These are phyloP conservation scores for Gyrodactylus bullatarudis DNA, from an alignment of 1,140 invertebrate species.

Conservation along the genomic window DNA sequence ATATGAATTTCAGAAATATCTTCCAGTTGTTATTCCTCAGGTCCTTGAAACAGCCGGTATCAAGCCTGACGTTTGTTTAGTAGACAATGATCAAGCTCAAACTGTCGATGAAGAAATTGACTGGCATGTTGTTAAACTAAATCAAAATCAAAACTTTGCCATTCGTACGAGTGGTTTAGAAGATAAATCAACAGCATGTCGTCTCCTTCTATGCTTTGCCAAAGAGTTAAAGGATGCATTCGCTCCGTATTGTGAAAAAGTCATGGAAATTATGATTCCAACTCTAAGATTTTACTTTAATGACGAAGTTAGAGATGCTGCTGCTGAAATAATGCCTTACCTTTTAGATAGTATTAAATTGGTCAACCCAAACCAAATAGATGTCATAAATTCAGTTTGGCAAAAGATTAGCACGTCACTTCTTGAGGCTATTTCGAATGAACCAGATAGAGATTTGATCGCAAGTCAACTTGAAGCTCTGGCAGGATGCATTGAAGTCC, in stretches of 20 bases:
- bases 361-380: constrained; percentile 11
- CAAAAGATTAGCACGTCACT: not conserved
- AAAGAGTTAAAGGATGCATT: constrained; percentile 81
- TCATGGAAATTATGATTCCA: constrained; percentile 57
- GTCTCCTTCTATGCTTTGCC: constrained; percentile 94
- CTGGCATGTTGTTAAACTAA: constrained; percentile 85
- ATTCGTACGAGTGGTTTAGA: constrained; percentile 40
- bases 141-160: constrained; percentile 37
- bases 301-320: constrained; percentile 35
- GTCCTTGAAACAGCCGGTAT: constrained; percentile 70
- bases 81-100: constrained; percentile 20
- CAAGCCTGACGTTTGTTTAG: constrained; percentile 50
- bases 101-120: constrained; percentile 56
- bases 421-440: not conserved
- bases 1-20: constrained; percentile 67
- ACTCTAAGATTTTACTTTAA: constrained; percentile 96
- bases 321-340: constrained; percentile 68
- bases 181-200: constrained; percentile 89
- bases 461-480: not conserved
- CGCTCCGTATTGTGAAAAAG: constrained; percentile 61
- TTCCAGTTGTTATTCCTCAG: constrained; percentile 80
- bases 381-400: not conserved
- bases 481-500: not conserved
- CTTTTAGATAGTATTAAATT: constrained; percentile 62
- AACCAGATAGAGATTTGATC: constrained; percentile 1